A percentile compares a stretch with the other conserved stretches of the same genome.
phyloP scores from a whole-genome alignment of 1,140 invertebrate genomes.

The Drosophila ficusphila region DNA sequence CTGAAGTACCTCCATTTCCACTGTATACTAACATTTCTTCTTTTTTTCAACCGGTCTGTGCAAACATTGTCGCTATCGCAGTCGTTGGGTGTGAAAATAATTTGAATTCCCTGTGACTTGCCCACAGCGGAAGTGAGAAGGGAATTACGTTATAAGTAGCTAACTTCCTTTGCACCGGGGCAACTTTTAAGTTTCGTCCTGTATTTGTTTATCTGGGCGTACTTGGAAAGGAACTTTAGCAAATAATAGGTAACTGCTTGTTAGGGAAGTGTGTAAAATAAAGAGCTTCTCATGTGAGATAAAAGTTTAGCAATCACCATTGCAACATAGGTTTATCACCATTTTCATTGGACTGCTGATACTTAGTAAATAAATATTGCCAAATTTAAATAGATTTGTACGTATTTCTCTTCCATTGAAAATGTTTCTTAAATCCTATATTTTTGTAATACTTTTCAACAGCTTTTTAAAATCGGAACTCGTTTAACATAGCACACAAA shows the following conservation, averaged over 20 bases:
- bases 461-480: no score
- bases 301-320: no score
- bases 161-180: slow-evolving; percentile 2
- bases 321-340: no score
- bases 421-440: no score
- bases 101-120: slow-evolving; percentile 58
- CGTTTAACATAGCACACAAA: background rate
- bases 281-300: background rate
- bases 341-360: no score
- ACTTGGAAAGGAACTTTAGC: background rate
- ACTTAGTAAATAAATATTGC: no score
- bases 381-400: no score
- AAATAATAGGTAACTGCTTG: slow-evolving; percentile 1
- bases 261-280: background rate
- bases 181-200: slow-evolving; percentile 18
- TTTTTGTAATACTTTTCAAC: no score
- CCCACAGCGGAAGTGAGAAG: slow-evolving; percentile 22
- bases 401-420: no score
- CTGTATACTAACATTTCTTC: background rate
- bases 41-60: slow-evolving; percentile 26
- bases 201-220: slow-evolving; percentile 12
- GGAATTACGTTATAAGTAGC: slow-evolving; percentile 25
- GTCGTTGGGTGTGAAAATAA: slow-evolving; percentile 66
- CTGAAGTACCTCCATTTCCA: background rate
- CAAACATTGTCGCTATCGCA: slow-evolving; percentile 59